Base-by-base conservation (phyloP, 2,888 invertebrate species). In the Cordilura impudica region DNA sequence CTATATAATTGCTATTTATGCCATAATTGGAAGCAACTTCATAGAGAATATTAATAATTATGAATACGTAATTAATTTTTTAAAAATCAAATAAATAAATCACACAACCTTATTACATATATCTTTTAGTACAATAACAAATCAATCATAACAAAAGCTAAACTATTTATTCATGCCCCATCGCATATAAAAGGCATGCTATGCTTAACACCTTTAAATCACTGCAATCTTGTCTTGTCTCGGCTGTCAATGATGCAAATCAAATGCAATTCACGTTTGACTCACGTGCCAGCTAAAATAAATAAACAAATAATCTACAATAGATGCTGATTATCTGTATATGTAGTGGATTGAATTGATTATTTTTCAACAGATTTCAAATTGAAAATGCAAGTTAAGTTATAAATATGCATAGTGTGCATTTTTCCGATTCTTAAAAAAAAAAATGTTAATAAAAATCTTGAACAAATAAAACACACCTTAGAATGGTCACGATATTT, bases 251-350 rank as follows among this genome's bases (percentile, higher is more conserved):
- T 54, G 21, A 65, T 70, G 58, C 60, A 73, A 69, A 66, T 53
- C 60, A 29, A 53, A 60, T 74, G 53, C 56, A 63, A 61, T 49
- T 14, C 47, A 65, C 35, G 47, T 61, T 16, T 47, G 39, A 63
- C 71, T 79, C 79, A 75, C 79, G 79, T 79, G 79, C 79, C 75
- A 79, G 43, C 45, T 39, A 43, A 35, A 65, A 51, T 4, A 61
- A 61, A 14, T 14, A 23, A 18, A 61, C 19, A 21, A 39, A 60
- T 61, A 7, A 12, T n/a, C 16, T 45, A 72, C 39, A 51, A 67
- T 54, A 72, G 56, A 67, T 56, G 53, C 58, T 58, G 75, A 47
- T 5, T 63, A 35, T 31, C 26, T n/a, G 5, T n/a, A 39, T n/a
- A n/a, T n/a, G n/a, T n/a, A n/a, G n/a, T n/a, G n/a, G n/a, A n/a